Evolutionary conservation across 2,113 vertebrate species (phyloP), one percentile per base, ranked within the genome.

Genomic region (Phalacrocorax brasilianus): DNA sequence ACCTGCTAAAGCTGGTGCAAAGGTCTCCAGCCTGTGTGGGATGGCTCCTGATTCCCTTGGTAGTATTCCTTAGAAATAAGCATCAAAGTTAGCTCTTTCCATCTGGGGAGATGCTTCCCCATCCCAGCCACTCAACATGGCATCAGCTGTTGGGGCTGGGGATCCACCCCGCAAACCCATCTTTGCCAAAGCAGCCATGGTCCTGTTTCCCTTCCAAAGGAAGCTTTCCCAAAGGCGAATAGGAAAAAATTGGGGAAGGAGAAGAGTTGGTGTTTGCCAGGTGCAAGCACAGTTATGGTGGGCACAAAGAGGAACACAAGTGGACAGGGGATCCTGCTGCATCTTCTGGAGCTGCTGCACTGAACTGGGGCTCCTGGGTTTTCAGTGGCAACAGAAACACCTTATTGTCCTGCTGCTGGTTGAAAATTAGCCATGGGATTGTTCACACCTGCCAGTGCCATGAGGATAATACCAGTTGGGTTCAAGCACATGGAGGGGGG

Each of bases 91-190:
- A 23, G 27, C 18, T 75, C 32, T 38, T 59, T 52, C 32, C 4
- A 1, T 38, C 70, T 75, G 33, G 23, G 15, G 35, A 81, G 44
- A 35, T 21, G 40, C 38, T 82, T 45, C 33, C 12, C 12, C 10
- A 11, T 27, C 27, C 38, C 5, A 1, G 22, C 13, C 2, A 3
- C 13, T 63, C 30, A 63, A 11, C 0, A 0, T 8, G 33, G 63
- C 21, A 30, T 70, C 2, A 2, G 63, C 14, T 47, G 16, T 45
- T 49, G 14, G 49, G 56, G 26, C 47, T 27, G 35, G 35, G 32
- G 22, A 52, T 11, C 59, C n/a, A 56, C 14, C 4, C 44, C 38
- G 42, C 50, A 56, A 63, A 62, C 11, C 26, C 42, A 23, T 44
- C 72, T 44, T 49, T 50, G 35, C 32, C 32, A 78, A 78, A 71